Percentiles rank a stretch among this genome's conserved stretches.
phyloP scores from a whole-genome alignment of 2,113 vertebrate genomes.

The Osmerus eperlanus region DNA sequence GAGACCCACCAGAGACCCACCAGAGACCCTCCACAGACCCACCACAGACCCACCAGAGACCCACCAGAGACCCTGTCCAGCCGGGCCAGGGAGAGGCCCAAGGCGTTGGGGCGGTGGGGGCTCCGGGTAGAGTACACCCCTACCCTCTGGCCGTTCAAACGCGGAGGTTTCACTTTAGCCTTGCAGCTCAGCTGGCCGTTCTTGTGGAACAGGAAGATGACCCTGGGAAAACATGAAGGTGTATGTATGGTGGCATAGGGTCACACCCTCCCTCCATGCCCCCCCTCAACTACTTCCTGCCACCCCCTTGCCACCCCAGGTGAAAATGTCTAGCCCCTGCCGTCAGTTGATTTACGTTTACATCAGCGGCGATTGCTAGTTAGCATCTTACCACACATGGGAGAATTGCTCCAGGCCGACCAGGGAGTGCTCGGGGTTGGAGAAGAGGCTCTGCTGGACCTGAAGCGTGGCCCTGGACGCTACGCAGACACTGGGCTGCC shows the following conservation, averaged over 20 bases:
- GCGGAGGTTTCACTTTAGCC: conserved; percentile 86
- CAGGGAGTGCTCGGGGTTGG: conserved; percentile 83
- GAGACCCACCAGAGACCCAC: neutral
- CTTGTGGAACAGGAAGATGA: conserved; percentile 88
- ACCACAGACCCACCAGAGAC: neutral
- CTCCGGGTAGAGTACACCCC: conserved; percentile 87
- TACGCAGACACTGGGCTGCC: conserved; percentile 81
- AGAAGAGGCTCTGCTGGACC: conserved; percentile 79
- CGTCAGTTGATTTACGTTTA: neutral
- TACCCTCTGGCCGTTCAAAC: conserved; percentile 79
- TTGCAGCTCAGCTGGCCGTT: conserved; percentile 82
- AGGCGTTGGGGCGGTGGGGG: conserved; percentile 83
- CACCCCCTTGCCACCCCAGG: too few relatives aligned
- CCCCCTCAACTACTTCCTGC: too few relatives aligned
- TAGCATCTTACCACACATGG: conserved; percentile 79
- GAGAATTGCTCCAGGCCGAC: conserved; percentile 83
- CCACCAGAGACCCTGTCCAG: conserved; percentile 80
- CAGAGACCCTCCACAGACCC: neutral
- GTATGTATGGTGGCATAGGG: too few relatives aligned
- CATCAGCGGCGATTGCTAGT: neutral
- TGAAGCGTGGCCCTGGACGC: conserved; percentile 76
- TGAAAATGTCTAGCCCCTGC: too few relatives aligned
- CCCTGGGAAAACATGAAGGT: conserved; percentile 60
- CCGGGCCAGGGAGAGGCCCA: conserved; percentile 81
- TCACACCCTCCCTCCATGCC: too few relatives aligned